These are phyloP conservation scores for Botrylloides violaceus DNA, from an alignment of 23 tunicate genomes.

Conservation along the genomic window DNA sequence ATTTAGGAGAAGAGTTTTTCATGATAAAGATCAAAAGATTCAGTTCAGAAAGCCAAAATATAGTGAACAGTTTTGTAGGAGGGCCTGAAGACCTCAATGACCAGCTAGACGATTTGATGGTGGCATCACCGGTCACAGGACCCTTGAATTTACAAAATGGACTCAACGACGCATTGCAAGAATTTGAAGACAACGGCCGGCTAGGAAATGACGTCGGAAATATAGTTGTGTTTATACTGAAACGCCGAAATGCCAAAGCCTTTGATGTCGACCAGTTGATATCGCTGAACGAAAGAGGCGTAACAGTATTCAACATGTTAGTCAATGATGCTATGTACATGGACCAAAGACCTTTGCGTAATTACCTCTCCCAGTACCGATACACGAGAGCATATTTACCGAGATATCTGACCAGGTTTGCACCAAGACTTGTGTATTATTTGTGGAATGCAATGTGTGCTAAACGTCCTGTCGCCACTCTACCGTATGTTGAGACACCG, in stretches of 20 bases:
- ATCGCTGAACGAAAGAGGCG: not conserved
- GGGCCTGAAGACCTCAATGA: not conserved
- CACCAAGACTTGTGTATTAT: constrained; percentile 20
- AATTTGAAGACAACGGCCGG: not conserved
- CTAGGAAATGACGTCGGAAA: constrained; percentile 12
- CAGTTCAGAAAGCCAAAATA: not conserved
- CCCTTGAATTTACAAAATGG: not conserved
- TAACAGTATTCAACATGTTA: constrained; percentile 12
- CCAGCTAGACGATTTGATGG: not conserved
- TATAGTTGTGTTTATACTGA: constrained; percentile 37
- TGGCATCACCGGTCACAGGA: not conserved
- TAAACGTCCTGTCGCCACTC: not conserved
- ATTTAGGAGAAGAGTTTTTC: constrained; percentile 16
- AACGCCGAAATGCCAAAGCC: not conserved
- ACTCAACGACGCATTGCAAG: not conserved
- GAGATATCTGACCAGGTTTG: constrained; percentile 30
- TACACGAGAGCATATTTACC: constrained; percentile 35
- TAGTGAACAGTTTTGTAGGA: constrained; percentile 18
- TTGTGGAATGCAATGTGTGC: constrained; percentile 27
- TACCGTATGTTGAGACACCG: constrained; percentile 2
- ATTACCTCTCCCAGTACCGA: not conserved
- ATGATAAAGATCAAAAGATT: constrained; percentile 18
- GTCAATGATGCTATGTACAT: constrained; percentile 29
- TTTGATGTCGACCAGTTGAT: constrained; percentile 3
- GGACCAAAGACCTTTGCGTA: constrained; percentile 7